Evolutionary conservation across 2,113 vertebrate species (phyloP).

Genomic region (Accipiter virgatus): DNA sequence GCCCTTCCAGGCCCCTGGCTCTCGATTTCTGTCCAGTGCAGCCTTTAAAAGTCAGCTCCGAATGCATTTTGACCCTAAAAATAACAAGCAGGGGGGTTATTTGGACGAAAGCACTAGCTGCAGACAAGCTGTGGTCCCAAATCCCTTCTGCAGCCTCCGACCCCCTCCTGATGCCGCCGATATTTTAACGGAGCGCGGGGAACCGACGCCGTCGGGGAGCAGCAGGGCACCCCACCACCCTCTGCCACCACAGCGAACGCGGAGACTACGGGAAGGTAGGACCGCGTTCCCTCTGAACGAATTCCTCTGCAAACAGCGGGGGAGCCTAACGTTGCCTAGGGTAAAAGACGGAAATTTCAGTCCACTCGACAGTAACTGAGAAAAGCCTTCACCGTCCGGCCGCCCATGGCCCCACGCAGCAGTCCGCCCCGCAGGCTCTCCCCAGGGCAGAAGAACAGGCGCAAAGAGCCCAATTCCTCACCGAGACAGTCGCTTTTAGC

Average conservation of each 20-base stretch:
- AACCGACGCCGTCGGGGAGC: fast-evolving
- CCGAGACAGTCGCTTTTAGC: fast-evolving
- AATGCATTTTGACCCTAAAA: fast-evolving
- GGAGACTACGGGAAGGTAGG: fast-evolving
- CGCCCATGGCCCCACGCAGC: fast-evolving
- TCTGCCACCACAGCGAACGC: not conserved
- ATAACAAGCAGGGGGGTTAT: not conserved
- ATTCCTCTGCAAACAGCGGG: not conserved
- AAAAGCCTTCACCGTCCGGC: not conserved
- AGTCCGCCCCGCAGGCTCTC: fast-evolving
- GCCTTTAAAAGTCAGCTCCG: not conserved
- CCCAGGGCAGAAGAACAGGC: fast-evolving
- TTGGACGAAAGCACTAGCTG: not conserved
- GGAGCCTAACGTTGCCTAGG: not conserved
- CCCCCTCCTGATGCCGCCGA: fast-evolving
- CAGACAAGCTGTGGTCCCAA: not conserved
- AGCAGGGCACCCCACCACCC: fast-evolving
- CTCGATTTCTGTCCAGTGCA: not conserved
- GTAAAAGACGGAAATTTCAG: not conserved
- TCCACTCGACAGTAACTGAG: no score
- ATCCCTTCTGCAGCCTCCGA: not conserved
- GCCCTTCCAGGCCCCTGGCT: not conserved
- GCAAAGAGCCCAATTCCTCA: fast-evolving
- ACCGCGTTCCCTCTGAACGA: fast-evolving
- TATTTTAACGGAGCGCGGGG: fast-evolving